phyloP scores from a whole-genome alignment of 2,113 vertebrate genomes.

The Charina bottae region DNA sequence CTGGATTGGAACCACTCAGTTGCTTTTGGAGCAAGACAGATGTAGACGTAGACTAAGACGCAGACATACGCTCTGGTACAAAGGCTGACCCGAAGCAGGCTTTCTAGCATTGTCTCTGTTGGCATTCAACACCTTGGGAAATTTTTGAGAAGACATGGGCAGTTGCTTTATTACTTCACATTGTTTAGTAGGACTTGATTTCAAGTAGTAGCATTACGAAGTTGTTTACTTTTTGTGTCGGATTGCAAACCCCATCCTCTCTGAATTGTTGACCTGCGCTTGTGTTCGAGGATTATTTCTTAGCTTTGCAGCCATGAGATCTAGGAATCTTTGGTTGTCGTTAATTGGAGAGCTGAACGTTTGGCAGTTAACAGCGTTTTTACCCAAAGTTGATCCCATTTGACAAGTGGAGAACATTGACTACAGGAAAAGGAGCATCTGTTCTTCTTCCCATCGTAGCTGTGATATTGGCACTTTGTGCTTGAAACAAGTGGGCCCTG shows the following conservation, averaged over 20 bases:
- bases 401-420: neutral
- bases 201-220: neutral
- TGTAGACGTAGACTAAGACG: neutral
- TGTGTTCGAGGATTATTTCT: neutral
- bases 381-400: neutral
- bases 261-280: too few species aligned
- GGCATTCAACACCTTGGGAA: rapidly evolving
- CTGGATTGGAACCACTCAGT: neutral
- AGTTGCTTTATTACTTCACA: slow-evolving; percentile 1
- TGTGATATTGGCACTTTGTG: neutral
- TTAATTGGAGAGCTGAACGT: neutral
- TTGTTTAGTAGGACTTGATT: neutral
- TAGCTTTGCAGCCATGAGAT: neutral
- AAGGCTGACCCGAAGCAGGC: neutral
- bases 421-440: neutral
- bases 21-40: neutral
- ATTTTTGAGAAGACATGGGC: neutral
- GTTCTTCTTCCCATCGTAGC: neutral
- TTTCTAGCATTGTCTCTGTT: rapidly evolving
- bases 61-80: neutral
- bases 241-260: neutral
- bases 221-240: slow-evolving; percentile 25
- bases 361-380: neutral
- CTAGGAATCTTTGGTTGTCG: neutral
- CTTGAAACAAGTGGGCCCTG: neutral